Base-by-base conservation (phyloP, 2,888 invertebrate genomes). In the Dryadula phaetusa region DNA sequence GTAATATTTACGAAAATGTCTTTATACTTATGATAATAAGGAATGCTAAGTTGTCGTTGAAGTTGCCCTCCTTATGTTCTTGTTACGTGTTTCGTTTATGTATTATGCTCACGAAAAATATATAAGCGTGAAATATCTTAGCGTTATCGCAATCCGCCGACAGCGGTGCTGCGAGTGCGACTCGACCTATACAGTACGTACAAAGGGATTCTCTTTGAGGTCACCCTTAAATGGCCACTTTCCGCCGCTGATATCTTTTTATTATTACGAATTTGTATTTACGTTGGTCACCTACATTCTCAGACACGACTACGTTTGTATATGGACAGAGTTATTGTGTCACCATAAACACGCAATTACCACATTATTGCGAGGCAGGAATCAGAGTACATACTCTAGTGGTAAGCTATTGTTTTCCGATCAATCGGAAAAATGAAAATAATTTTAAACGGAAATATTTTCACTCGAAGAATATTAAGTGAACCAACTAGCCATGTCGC, bases 231-330 rank as follows among this genome's bases (percentile, higher is more conserved):
- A 44, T 53, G 10, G 53, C 18, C 42, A 32, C 4, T 63, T 53
- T 63, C 63, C 53, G 63, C 28, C 44, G 44, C 32, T 54, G 20
- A 32, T 53, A 54, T 54, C n/a, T 54, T 32, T 63, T 42, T 53
- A 42, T 63, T 63, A 44, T 63, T 44, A 63, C 32, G 32, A 54
- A 40, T 44, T 44, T 32, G 32, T n/a, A 20, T 42, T 32, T 54
- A 32, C 18, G 32, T 53, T 12, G 5, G 16, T 28, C 18, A n/a
- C 52, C 40, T 25, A 53, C 34, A 28, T 62, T 46, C 16, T 3
- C 0, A 1, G 25, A 42, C 28, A 10, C 2, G 28, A 18, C 8
- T 8, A 20, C 3, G n/a, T n/a, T 37, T 37, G 37, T 37, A 12
- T 37, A 37, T 37, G 12, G 12, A 6, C 12, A 37, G 10, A 1